Percentiles rank a stretch among this genome's conserved stretches.
Conservation (phyloP, 2,888 invertebrate species). For the Lottia scabra region DNA sequence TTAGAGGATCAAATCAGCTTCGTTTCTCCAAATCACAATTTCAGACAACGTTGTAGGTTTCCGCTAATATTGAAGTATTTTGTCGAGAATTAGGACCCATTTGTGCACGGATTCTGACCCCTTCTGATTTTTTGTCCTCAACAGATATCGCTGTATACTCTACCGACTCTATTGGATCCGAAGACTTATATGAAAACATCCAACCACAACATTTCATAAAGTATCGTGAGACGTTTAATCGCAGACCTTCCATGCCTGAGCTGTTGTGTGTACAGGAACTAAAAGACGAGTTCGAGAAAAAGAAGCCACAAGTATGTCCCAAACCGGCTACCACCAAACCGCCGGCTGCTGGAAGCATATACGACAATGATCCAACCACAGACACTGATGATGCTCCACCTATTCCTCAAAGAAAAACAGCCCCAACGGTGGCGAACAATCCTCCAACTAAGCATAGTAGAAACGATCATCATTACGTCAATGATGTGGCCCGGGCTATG, state of each 20-base stretch:
- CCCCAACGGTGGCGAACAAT: background rate
- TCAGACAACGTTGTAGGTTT: no score
- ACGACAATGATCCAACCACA: background rate
- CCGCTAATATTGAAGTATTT: no score
- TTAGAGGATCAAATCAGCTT: no score
- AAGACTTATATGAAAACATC: background rate
- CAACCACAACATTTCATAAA: background rate
- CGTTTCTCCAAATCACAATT: no score
- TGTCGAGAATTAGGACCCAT: no score
- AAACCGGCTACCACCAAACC: no score
- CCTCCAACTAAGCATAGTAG: background rate
- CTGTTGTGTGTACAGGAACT: no score
- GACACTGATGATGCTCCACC: background rate
- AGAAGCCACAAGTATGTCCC: no score
- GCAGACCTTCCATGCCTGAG: no score
- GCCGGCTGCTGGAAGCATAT: no score
- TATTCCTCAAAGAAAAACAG: background rate
- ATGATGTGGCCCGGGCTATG: background rate
- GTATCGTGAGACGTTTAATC: background rate
- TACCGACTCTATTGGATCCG: background rate
- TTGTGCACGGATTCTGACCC: no score
- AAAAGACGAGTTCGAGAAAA: no score
- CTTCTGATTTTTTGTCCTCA: background rate
- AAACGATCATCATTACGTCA: background rate
- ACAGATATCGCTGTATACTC: conserved; percentile 4